phyloP scores from a whole-genome alignment of 2,113 vertebrate species.

The Burhinus bistriatus region DNA sequence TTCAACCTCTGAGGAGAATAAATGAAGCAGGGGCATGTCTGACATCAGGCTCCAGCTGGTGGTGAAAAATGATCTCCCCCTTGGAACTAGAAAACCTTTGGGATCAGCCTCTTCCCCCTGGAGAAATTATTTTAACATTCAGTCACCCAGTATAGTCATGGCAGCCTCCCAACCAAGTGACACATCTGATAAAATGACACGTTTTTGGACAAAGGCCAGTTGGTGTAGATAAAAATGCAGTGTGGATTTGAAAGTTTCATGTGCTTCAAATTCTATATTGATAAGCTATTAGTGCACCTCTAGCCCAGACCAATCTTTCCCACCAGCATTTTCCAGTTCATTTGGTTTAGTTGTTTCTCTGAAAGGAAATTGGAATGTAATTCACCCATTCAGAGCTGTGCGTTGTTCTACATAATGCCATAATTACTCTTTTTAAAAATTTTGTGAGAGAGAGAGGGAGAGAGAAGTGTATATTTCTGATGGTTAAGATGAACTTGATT shows the following conservation, averaged over 20 bases:
- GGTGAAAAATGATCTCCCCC: constrained; percentile 11
- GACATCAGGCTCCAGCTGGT: constrained; percentile 45
- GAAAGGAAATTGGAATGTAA: background rate
- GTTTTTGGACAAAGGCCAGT: constrained; percentile 6
- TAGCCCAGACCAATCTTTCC: background rate
- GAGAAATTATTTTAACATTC: constrained; percentile 43
- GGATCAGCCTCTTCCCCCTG: background rate
- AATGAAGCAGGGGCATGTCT: constrained; percentile 5
- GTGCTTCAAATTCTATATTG: background rate
- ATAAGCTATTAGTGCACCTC: background rate
- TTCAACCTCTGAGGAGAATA: constrained; percentile 30
- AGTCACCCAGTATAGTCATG: background rate
- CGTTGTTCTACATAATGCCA: background rate
- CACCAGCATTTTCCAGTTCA: background rate
- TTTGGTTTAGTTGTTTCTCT: background rate
- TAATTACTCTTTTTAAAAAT: background rate
- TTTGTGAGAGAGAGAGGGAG: background rate
- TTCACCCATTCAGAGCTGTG: background rate
- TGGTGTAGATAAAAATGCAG: background rate
- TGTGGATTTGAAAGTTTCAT: background rate
- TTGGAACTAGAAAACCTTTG: constrained; percentile 29
- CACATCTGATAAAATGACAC: background rate
- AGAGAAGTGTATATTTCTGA: background rate
- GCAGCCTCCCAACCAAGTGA: background rate
- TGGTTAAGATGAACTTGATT: background rate